Evolutionary conservation across 2,113 vertebrate genomes (phyloP).

Genomic region (Boleophthalmus pectinirostris): DNA sequence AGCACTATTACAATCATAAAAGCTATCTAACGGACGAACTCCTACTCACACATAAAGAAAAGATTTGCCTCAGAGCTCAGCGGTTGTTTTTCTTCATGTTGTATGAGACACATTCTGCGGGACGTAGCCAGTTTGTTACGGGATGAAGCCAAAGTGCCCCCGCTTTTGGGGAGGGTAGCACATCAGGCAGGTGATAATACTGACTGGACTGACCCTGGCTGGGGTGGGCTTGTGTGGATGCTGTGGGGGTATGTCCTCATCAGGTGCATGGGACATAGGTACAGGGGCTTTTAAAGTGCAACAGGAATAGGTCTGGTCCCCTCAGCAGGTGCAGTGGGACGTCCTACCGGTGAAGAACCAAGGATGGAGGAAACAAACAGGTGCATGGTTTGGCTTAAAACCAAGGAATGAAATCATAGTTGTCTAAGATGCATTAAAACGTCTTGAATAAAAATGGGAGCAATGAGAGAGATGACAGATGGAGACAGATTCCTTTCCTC

Average conservation of each 20-base stretch:
- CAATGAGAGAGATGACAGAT: conserved; percentile 29
- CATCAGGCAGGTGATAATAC: conserved; percentile 60
- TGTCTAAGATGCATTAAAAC: conserved; percentile 35
- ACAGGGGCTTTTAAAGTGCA: conserved; percentile 67
- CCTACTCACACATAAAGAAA: conserved; percentile 35
- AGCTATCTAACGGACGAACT: conserved; percentile 28
- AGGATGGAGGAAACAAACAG: conserved; percentile 3
- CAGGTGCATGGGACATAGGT: conserved; percentile 42
- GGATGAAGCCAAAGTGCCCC: conserved; percentile 30
- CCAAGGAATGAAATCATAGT: conserved; percentile 42
- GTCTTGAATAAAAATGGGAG: conserved; percentile 37
- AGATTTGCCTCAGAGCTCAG: conserved; percentile 15
- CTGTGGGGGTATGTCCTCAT: conserved; percentile 5
- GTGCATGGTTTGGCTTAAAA: conserved; percentile 35
- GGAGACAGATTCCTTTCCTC: conserved; percentile 30
- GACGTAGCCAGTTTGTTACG: conserved; percentile 1
- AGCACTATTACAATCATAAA: conserved; percentile 43
- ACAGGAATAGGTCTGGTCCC: conserved; percentile 56
- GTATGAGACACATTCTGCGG: conserved; percentile 17
- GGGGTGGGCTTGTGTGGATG: conserved; percentile 42
- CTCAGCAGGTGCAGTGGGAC: conserved; percentile 46
- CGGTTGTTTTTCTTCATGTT: conserved; percentile 37
- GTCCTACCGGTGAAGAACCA: conserved; percentile 32
- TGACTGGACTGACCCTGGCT: conserved; percentile 40
- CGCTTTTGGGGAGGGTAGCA: conserved; percentile 13